phyloP scores from a whole-genome alignment of 2,888 invertebrate species.

The Campoplex nolae region DNA sequence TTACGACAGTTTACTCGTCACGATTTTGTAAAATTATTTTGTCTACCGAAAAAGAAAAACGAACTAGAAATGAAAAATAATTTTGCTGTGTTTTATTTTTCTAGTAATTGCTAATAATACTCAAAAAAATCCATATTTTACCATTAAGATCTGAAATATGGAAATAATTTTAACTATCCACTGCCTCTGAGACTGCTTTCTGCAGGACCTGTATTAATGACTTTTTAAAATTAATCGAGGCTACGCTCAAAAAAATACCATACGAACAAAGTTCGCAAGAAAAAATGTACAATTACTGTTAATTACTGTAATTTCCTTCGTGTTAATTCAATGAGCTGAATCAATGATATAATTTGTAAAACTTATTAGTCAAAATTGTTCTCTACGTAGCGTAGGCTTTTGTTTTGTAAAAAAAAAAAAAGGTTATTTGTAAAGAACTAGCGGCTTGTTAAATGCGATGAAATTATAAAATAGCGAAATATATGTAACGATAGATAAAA shows the following conservation, averaged over 20 bases:
- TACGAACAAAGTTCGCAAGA: not conserved
- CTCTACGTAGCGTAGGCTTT: not conserved
- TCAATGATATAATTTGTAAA: not conserved
- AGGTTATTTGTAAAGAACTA: not conserved
- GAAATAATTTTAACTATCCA: not conserved
- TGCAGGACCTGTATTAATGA: not conserved
- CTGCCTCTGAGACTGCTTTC: not conserved
- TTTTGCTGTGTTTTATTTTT: no score
- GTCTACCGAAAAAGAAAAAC: not conserved
- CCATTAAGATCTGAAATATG: not conserved
- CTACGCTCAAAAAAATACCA: not conserved
- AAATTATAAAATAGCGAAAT: not conserved
- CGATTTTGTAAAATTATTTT: not conserved
- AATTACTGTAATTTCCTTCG: not conserved
- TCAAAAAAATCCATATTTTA: not conserved
- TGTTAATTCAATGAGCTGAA: slow-evolving; percentile 1
- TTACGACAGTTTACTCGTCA: not conserved
- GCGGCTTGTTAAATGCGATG: not conserved
- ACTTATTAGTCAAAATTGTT: not conserved
- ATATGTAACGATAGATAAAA: not conserved
- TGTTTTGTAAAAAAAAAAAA: not conserved
- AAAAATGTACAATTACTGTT: slow-evolving; percentile 15
- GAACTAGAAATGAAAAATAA: not conserved
- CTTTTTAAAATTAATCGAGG: not conserved
- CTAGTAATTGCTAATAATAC: not conserved